Evolutionary conservation across 2,797 vertebrate species (phyloP), one percentile per base, ranked within the genome.

Genomic region (Betta splendens): DNA sequence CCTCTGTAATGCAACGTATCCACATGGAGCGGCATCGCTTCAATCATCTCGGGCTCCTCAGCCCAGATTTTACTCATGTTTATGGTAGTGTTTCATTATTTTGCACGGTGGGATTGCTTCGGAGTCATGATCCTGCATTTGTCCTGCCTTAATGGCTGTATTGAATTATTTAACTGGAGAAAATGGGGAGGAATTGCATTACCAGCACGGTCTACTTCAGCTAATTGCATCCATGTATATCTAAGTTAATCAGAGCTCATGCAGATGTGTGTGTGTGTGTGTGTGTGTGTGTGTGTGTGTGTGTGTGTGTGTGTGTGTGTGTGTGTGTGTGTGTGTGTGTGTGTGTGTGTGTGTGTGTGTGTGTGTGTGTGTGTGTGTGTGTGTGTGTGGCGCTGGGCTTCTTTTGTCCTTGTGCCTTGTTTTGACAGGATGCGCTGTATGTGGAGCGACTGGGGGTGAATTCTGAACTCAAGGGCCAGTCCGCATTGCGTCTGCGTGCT

Each of bases 401-500:
- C 25, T 49, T 50, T 49, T 23, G 50, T 56, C 16, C 43, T 52
- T 10, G 29, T 32, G 42, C 77, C 43, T 56, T 40, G 42, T 57
- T 75, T 57, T 62, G 47, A 75, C 67, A 63, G 40, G 70, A 69
- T 71, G 32, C 72, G 7, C 33, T 35, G n/a, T 35, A 64, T 67
- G 37, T 54, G 58, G 48, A 51, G 58, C 65, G 56, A 54, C 47
- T 58, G 17, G 43, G 44, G 67, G 60, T 60, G 51, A 53, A 60
- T 65, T 53, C 20, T 63, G 54, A 77, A 64, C 66, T 71, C 56
- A n/a, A 60, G 47, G 56, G 49, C 62, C 68, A 36, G 45, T 44
- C 82, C 7, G 61, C 77, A 80, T 73, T 83, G 75, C 63, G 54
- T 78, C 72, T 69, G 25, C 42, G 60, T 56, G 2, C 64, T 63